Evolutionary conservation across 2,113 vertebrate genomes (phyloP).

Genomic region (Apodemus sylvaticus): DNA sequence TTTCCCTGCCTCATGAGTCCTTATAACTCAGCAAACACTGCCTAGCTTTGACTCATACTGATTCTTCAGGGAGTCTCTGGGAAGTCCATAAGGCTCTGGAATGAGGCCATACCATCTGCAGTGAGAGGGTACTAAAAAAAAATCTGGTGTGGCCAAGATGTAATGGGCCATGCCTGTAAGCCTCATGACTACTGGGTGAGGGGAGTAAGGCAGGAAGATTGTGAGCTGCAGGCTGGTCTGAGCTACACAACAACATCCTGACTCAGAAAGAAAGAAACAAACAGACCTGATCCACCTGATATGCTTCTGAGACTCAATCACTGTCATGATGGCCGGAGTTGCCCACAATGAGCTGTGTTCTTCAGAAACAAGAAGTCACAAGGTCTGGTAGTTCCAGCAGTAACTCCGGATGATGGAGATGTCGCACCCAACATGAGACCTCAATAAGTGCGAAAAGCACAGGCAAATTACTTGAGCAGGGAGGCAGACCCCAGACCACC

Average conservation of each 20-base stretch:
- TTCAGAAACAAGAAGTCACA: neutral
- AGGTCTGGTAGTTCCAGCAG: neutral
- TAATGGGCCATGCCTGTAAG: neutral
- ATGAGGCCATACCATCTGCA: neutral
- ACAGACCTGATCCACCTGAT: neutral
- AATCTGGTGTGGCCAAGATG: neutral
- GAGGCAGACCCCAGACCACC: too few relatives aligned
- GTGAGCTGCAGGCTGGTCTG: neutral
- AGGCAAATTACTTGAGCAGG: neutral
- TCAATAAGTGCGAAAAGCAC: neutral
- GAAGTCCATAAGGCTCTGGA: neutral
- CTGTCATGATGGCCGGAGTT: neutral
- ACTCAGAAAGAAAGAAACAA: neutral
- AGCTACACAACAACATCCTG: neutral
- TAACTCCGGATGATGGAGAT: neutral
- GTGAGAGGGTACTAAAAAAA: neutral
- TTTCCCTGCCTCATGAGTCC: neutral
- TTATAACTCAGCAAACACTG: neutral
- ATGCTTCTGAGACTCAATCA: neutral
- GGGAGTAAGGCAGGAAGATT: neutral
- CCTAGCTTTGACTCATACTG: neutral
- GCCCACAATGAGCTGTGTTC: neutral
- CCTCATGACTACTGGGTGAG: neutral
- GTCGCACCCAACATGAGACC: neutral
- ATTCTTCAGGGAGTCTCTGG: neutral